Evolutionary conservation across 1,140 invertebrate genomes (phyloP), one percentile per base, ranked within the genome.

Genomic region (Dinoponera quadriceps): DNA sequence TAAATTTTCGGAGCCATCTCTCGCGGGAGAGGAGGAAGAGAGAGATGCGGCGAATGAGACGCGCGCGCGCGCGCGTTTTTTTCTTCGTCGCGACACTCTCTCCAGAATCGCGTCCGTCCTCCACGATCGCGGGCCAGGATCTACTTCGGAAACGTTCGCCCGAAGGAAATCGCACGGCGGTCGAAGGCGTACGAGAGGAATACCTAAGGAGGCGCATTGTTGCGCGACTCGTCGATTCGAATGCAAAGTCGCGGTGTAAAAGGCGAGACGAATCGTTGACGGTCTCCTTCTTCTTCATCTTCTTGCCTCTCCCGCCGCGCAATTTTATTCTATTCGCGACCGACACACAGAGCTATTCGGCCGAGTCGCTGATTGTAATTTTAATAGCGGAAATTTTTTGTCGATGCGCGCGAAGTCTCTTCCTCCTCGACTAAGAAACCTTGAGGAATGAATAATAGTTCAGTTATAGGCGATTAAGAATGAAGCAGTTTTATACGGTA

Each of bases 171-270:
- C 81, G 72, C 84, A 84, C 89, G 89, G 65, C 33, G 72, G 27
- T 77, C 48, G 29, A 48, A 85, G 60, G 75, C 78, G 81, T 86
- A 88, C 83, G 86, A 86, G 69, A 71, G 60, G 90, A 92, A 90
- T 92, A 88, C 87, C 78, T 85, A 86, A 91, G 51, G 74, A 90
- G 88, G 68, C 72, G 85, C 91, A 90, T 92, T 90, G 86, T 88
- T 90, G 82, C 88, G 90, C 89, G 89, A 83, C 84, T 81, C 14
- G 69, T 77, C 78, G 80, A 88, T 85, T 83, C 71, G 84, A 85
- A 89, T 88, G 86, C 84, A 78, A 88, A 80, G 54, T 33, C 51
- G 57, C 38, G 55, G 72, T 38, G 66, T 72, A 82, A 88, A 89
- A 83, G 78, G 33, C 71, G 57, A 73, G 66, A 54, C 54, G 51